Evolutionary conservation across 2,888 invertebrate species (phyloP).

Genomic region (Chrysodeixis includens): DNA sequence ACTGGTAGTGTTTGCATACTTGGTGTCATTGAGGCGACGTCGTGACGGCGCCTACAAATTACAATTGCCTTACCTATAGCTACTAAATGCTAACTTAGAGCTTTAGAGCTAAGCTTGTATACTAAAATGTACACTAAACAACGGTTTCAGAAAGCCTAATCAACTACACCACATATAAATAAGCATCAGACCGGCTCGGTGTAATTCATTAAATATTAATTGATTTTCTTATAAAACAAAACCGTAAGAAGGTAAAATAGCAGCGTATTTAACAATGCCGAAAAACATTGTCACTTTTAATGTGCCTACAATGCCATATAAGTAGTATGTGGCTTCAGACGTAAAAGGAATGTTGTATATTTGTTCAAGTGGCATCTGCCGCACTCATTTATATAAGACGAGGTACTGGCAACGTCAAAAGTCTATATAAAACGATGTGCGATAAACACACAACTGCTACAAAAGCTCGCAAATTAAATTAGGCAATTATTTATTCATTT

Average conservation of each 20-base stretch:
- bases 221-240: background rate
- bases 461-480: too few relatives aligned
- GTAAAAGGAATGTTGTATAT: slow-evolving; percentile 65
- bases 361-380: slow-evolving; percentile 72
- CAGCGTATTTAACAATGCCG: background rate
- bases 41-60: slow-evolving; percentile 50
- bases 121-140: background rate
- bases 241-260: background rate
- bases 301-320: slow-evolving; percentile 6
- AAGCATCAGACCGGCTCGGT: too few relatives aligned
- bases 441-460: too few relatives aligned
- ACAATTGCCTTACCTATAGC: slow-evolving; percentile 13
- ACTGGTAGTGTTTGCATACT: slow-evolving; percentile 73
- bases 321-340: slow-evolving; percentile 32
- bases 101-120: background rate
- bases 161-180: too few relatives aligned
- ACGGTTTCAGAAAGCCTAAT: too few relatives aligned
- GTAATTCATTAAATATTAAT: too few relatives aligned
- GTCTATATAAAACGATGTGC: background rate
- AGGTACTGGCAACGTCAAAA: slow-evolving; percentile 28
- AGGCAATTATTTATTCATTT: too few relatives aligned
- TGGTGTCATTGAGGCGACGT: slow-evolving; percentile 66
- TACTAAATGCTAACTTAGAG: background rate
- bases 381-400: slow-evolving; percentile 63
- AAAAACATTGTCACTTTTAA: background rate